Evolutionary conservation across 2,888 invertebrate species (phyloP), one percentile per base, ranked within the genome.

Genomic region (Leucoptera coffeella): DNA sequence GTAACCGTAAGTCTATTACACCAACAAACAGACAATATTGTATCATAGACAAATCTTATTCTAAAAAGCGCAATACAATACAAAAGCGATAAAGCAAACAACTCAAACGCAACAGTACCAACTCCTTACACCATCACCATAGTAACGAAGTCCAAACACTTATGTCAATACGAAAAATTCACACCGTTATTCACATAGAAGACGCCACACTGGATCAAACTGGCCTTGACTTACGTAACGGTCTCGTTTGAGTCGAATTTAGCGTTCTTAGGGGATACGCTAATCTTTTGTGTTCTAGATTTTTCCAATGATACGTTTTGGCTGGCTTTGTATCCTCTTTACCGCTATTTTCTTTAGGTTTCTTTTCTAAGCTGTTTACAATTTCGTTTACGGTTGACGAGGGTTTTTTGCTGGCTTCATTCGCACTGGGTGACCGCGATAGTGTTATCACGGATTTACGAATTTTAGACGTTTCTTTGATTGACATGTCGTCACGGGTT

Each of bases 251-350:
- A n/a, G n/a, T n/a, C n/a, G n/a, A n/a, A n/a, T 65, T 60, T 44
- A 69, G 41, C 6, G 67, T 62, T 30, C 69, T 45, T 32, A 59
- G 42, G 9, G 69, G 69, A 32, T 67, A 55, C 17, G 67, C 65
- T 31, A 67, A 47, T 27, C 69, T 45, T 45, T 69, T 69, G 41
- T 69, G 67, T 34, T 62, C 67, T 46, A 55, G 39, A 9, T 56
- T 65, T 49, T 55, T 62, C 69, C 69, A 69, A 29, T 47, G 48
- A 32, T 67, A 69, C 6, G 56, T 51, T 35, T 58, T 60, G 14
- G 49, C 47, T 10, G 59, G 46, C 37, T 9, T 48, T 46, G 4
- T 32, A 27, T 10, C 6, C 6, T 35, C 36, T n/a, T 19, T 31
- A 1, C 33, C 22, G 17, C 46, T 53, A 1, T 32, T 23, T 14